A percentile compares a stretch with the other conserved stretches of the same genome.
These are phyloP conservation scores for Zaprionus ghesquierei DNA, from an alignment of 1,140 invertebrate species.

Conservation along the genomic window DNA sequence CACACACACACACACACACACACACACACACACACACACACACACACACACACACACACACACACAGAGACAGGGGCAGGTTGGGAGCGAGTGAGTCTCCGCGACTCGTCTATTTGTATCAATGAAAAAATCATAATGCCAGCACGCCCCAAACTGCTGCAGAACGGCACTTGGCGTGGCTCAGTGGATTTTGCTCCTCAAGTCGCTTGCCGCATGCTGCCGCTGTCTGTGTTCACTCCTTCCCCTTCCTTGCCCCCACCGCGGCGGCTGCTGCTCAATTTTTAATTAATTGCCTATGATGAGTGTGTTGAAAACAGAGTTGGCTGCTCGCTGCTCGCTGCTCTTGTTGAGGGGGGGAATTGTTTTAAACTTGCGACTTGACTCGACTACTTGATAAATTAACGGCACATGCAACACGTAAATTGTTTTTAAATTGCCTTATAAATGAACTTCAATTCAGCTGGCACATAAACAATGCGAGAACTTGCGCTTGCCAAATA, in stretches of 20 bases:
- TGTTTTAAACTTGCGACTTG: slow-evolving; percentile 40
- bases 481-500: slow-evolving; percentile 47
- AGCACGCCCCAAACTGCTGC: slow-evolving; percentile 56
- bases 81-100: background rate
- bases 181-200: background rate
- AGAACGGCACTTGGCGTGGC: slow-evolving; percentile 23
- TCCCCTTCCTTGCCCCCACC: background rate
- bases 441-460: slow-evolving; percentile 78
- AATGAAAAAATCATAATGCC: slow-evolving; percentile 79
- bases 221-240: background rate
- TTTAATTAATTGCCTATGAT: slow-evolving; percentile 78
- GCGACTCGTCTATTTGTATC: slow-evolving; percentile 66
- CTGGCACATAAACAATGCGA: slow-evolving; percentile 58
- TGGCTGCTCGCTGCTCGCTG: slow-evolving; percentile 11
- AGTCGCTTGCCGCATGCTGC: background rate
- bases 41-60: slow-evolving; percentile 11
- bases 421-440: slow-evolving; percentile 79
- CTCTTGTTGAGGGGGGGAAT: slow-evolving; percentile 26
- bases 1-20: slow-evolving; percentile 4
- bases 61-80: background rate
- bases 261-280: slow-evolving; percentile 47
- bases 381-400: slow-evolving; percentile 66
- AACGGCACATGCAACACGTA: slow-evolving; percentile 78
- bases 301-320: slow-evolving; percentile 72
- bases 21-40: slow-evolving; percentile 3